These are phyloP conservation scores for Heliconius hermathena DNA, from an alignment of 1,140 invertebrate species.

Conservation along the genomic window DNA sequence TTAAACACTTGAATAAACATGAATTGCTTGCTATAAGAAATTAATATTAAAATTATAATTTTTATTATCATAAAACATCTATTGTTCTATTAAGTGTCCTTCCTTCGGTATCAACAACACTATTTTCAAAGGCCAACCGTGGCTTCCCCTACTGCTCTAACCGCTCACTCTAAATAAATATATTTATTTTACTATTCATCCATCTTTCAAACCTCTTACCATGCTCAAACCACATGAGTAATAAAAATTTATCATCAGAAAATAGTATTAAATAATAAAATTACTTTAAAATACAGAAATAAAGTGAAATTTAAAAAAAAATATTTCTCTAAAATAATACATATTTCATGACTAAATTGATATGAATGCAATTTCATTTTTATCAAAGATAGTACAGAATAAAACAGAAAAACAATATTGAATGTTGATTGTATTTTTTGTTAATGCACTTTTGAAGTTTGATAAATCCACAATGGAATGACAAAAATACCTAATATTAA, in stretches of 20 bases:
- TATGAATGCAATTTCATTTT: background rate
- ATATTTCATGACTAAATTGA: background rate
- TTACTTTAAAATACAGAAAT: background rate
- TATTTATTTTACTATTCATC: no score
- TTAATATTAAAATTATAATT: background rate
- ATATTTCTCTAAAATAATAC: background rate
- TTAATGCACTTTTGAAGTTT: background rate
- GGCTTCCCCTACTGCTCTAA: no score
- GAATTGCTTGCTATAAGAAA: background rate
- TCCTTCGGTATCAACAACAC: no score
- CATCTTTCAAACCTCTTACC: no score
- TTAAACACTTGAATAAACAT: background rate
- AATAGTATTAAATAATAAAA: no score
- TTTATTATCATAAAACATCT: no score
- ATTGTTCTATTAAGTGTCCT: no score
- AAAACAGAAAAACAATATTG: background rate
- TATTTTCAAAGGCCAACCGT: no score
- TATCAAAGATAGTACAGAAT: background rate
- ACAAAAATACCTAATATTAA: background rate
- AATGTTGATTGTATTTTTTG: background rate
- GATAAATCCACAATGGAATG: background rate
- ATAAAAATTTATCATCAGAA: no score
- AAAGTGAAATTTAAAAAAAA: background rate
- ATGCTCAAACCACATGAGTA: no score
- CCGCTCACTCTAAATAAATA: no score